A percentile compares a stretch with the other conserved stretches of the same genome.
Conservation (phyloP, 2,888 invertebrate species). For the Lasioglossum calceatum region DNA sequence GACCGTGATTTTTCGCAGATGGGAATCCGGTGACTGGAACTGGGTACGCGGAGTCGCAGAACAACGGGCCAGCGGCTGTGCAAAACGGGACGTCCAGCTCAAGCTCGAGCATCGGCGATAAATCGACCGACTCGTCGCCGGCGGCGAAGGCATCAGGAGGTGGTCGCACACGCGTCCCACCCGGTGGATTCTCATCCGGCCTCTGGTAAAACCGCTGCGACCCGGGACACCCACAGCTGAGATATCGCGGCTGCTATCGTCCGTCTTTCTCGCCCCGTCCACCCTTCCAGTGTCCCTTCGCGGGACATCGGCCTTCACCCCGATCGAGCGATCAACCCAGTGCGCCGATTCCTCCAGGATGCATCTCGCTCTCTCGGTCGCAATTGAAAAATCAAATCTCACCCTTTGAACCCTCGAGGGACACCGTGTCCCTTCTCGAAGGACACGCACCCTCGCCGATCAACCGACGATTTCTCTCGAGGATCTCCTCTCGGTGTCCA, state of each 20-base stretch:
- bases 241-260: slow-evolving; percentile 16
- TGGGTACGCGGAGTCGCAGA: slow-evolving; percentile 84
- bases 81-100: slow-evolving; percentile 86
- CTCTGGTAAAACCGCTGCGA: slow-evolving; percentile 86
- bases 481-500: not conserved
- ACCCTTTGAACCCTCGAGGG: not conserved
- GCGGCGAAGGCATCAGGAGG: slow-evolving; percentile 59
- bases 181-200: slow-evolving; percentile 89
- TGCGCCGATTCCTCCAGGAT: not conserved
- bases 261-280: slow-evolving; percentile 36
- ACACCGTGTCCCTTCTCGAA: not conserved
- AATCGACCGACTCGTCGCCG: slow-evolving; percentile 80
- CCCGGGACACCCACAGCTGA: slow-evolving; percentile 25
- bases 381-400: not conserved
- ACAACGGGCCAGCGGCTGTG: slow-evolving; percentile 69
- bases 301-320: not conserved
- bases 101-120: slow-evolving; percentile 79
- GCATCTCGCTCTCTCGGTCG: not conserved
- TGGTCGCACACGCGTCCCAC: slow-evolving; percentile 87
- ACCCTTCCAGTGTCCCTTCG: slow-evolving; percentile 51
- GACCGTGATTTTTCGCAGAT: slow-evolving; percentile 79
- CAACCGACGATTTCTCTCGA: not conserved
- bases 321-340: not conserved
- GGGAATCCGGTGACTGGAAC: slow-evolving; percentile 86
- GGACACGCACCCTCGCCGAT: not conserved